Evolutionary conservation across 2,888 invertebrate genomes (phyloP).

Genomic region (Panopea generosa): DNA sequence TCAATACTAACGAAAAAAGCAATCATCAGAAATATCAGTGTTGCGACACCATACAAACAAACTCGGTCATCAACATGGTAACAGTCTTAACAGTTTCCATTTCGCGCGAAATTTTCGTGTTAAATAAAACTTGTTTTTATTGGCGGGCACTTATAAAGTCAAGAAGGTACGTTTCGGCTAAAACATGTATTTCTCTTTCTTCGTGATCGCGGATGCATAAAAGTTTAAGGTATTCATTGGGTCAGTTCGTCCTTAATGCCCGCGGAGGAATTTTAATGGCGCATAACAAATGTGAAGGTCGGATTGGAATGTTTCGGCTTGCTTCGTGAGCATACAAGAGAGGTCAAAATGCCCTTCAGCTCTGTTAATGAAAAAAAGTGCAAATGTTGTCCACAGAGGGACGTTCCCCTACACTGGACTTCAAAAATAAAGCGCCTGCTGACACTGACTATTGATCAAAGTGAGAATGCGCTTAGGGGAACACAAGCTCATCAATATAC

Average conservation of each 20-base stretch:
- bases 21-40: too few species aligned
- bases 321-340: not conserved
- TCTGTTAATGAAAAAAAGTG: slow-evolving; percentile 43
- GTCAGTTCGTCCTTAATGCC: slow-evolving; percentile 24
- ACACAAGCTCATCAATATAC: slow-evolving; percentile 16
- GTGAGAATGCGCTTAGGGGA: not conserved
- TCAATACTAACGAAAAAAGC: too few species aligned
- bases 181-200: slow-evolving; percentile 13
- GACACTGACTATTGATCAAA: slow-evolving; percentile 17
- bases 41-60: too few species aligned
- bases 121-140: too few species aligned
- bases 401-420: slow-evolving; percentile 6
- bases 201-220: slow-evolving; percentile 31
- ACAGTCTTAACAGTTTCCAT: too few species aligned
- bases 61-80: too few species aligned
- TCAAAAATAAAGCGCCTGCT: slow-evolving; percentile 27
- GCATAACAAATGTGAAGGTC: slow-evolving; percentile 45
- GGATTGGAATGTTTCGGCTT: slow-evolving; percentile 13
- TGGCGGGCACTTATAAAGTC: not conserved
- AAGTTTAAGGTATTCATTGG: slow-evolving; percentile 1
- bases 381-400: slow-evolving; percentile 23
- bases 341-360: slow-evolving; percentile 37
- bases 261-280: slow-evolving; percentile 62
- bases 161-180: not conserved
- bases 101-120: too few species aligned